Conservation (phyloP, 2,113 vertebrate genomes). For the Nycticorax nycticorax region DNA sequence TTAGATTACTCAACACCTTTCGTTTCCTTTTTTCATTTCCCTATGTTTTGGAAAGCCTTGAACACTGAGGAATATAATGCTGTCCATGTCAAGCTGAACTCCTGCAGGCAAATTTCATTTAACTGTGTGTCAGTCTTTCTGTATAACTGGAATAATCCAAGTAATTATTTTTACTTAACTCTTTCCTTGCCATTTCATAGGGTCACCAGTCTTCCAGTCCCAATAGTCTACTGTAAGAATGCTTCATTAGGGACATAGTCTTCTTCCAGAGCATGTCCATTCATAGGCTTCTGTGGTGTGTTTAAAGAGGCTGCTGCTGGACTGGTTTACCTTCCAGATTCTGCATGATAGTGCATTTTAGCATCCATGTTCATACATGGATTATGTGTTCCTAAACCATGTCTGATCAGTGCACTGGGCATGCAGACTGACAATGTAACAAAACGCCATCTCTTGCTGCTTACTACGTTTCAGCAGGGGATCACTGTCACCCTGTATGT, state of each 20-base stretch:
- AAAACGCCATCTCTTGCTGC: not conserved
- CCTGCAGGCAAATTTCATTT: not conserved
- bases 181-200: not conserved
- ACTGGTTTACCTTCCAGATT: not conserved
- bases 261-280: not conserved
- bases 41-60: conserved; percentile 70
- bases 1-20: conserved; percentile 78
- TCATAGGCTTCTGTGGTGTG: not conserved
- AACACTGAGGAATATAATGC: conserved; percentile 53
- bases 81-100: conserved; percentile 20
- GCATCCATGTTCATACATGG: not conserved
- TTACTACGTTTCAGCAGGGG: not conserved
- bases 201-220: not conserved
- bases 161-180: not conserved
- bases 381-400: not conserved
- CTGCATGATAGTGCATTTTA: not conserved
- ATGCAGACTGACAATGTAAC: rapidly evolving
- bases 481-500: not conserved
- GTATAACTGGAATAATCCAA: not conserved
- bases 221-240: not conserved
- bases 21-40: conserved; percentile 83
- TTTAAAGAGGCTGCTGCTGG: not conserved
- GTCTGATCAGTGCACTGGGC: not conserved
- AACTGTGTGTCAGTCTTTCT: not conserved
- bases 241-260: not conserved